Evolutionary conservation across 2,888 invertebrate species (phyloP), one percentile per base, ranked within the genome.

Genomic region (Tupiocoris notatus): DNA sequence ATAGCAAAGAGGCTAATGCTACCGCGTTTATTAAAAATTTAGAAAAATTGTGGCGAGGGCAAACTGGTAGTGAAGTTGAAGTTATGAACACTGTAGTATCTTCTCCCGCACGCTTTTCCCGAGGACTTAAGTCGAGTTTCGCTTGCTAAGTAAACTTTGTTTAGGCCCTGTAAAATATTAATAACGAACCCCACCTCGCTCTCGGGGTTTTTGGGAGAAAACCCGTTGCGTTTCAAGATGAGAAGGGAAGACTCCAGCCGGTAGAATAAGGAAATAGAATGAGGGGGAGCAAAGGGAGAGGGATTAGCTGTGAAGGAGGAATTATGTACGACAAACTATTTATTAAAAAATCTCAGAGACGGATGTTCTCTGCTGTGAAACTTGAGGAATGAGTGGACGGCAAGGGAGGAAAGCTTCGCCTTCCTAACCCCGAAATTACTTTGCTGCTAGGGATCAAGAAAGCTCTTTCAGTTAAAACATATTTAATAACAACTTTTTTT

Each of bases 251-350:
- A 21, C 21, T 18, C 21, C 54, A 25, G 57, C n/a, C n/a, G n/a
- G n/a, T n/a, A n/a, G 59, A 20, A 20, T 17, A 59, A 20, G 20
- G 59, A 59, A 59, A 59, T 57, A 65, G n/a, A 16, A 23, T 24
- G 68, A 23, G 63, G 61, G 18, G 24, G 56, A 22, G 76, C 57
- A 2, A 56, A 22, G 25, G 70, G 22, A 18, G 73, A 59, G 22
- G 77, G 78, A 78, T 78, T 78, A 77, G 76, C 76, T 59, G 59
- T 54, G 75, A 75, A 75, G 77, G 78, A 78, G 76, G 78, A 78
- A 78, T 78, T 78, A 78, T 78, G 76, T 74, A 78, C 74, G 78
- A 78, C 78, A 78, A 77, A 78, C 78, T 78, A 78, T 78, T 78
- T 78, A 78, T 78, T 78, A 78, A 78, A 78, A 78, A 78, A 75